Base-by-base conservation (phyloP, 2,113 vertebrate genomes). In the Ia io region DNA sequence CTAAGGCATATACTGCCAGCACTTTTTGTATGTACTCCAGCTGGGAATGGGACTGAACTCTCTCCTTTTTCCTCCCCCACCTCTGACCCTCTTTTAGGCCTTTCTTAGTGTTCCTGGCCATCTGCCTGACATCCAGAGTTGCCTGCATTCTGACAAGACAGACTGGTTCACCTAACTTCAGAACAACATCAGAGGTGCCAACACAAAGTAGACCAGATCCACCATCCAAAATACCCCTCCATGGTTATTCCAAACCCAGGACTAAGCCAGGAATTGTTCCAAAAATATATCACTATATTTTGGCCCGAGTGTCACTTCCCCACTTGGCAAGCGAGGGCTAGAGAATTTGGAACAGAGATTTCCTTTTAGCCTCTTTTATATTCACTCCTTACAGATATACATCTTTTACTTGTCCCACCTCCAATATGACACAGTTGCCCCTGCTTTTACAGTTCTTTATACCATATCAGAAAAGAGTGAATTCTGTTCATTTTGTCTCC, bases 221-320 rank as follows among this genome's bases (percentile, higher is more conserved):
- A 93, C 42, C 16, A 88, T 95, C 96, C 96, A 97, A 95, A 97
- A 92, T 84, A 95, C 78, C 82, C 67, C 88, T 97, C 74, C 92
- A 3, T 82, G 69, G 79, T 92, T 96, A 85, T 92, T 96, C 95
- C 91, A 97, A 96, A 77, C 63, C 35, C 61, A 78, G 20, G 30
- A 59, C 20, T 47, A 77, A 95, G 95, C 77, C 96, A 97, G 56
- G 59, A 92, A 74, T 59, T 96, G 73, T 85, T 97, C 85, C 94
- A 97, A 96, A 97, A 96, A 95, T 85, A 95, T 40, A 97, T 97
- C 96, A 91, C 88, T 95, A 9, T 85, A 79, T 96, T 97, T 96
- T 95, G 93, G 84, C 91, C 85, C 83, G 69, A 92, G 85, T 92
- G 88, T 95, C 93, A 94, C 88, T 96, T 96, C 84, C 78, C 71